Base-by-base conservation (phyloP, 2,888 invertebrate species). In the Seira sanloemensis region DNA sequence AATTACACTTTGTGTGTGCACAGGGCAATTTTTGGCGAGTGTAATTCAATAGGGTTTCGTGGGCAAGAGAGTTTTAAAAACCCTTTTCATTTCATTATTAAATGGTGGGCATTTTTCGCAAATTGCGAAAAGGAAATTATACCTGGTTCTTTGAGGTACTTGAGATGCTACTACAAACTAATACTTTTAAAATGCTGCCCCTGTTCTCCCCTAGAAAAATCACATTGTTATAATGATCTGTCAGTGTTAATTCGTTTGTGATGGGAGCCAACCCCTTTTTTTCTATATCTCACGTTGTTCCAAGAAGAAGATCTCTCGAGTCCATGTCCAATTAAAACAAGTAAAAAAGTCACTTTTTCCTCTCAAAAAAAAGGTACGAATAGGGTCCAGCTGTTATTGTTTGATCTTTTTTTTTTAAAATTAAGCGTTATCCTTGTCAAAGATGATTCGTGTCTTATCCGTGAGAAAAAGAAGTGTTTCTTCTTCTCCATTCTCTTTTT, bases 291-390 rank as follows among this genome's bases (percentile, higher is more conserved):
- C 37, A 46, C 23, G 12, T 37, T 37, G 37, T 73, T 73, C 73
- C 25, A 19, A 74, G 65, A 74, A 74, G 37, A 12, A 7, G 37
- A 37, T 37, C 37, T 37, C 12, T 37, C 12, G 37, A 71, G 27
- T 71, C 23, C 68, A 46, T 37, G 80, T 69, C 80, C 75, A 80
- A 80, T 75, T 80, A 80, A 80, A 80, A 50, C 37, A 12, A 37
- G 37, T 58, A 58, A 58, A 58, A 58, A 58, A 58, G 58, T 58
- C 58, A 58, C 18, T 58, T 58, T 58, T 58, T 58, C n/a, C 2
- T 9, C 58, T 37, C 12, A 12, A 37, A 5, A 37, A 37, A 37
- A 37, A 37, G 37, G 37, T 37, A 9, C 5, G 37, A 5, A 58
- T 2, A 58, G n/a, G n/a, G 58, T 58, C 58, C 58, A 58, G 58